Base-by-base conservation (phyloP, 2,797 vertebrate species). In the Pseudochromis fuscus region DNA sequence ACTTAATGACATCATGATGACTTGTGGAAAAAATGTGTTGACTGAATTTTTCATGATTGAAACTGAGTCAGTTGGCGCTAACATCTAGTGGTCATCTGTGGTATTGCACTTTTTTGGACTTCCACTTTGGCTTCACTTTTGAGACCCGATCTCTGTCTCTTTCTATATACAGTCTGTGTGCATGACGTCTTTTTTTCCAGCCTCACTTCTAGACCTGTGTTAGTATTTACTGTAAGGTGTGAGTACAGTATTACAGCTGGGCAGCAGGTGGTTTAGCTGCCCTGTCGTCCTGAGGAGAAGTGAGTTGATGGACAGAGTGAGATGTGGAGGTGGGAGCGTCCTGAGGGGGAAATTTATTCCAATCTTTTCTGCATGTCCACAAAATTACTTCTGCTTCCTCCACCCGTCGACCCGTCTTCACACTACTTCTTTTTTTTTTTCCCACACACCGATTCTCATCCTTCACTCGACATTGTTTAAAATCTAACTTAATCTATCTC, bases 331-430 rank as follows among this genome's bases (percentile, higher is more conserved):
- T 30, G 3, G 55, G 48, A 42, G 37, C 61, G 67, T 69, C 51
- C 63, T 31, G 7, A 63, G 51, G 67, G 52, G 25, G 33, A 63
- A 49, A 52, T 71, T 63, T 56, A 28, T 53, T 53, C 51, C 71
- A 63, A 84, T 85, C 84, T 74, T 38, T 67, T 62, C 69, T 61
- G 28, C 67, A 50, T 59, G 56, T 76, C 71, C 50, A 71, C 65
- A 81, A 27, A 87, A 83, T 86, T 57, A 80, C 75, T 72, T 25
- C 19, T 28, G 68, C 77, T 72, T 79, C 77, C 75, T 77, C 71
- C 65, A 58, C 63, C 61, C 66, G 71, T 71, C 74, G 35, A 28
- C 50, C 59, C 6, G 23, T 9, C 23, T 46, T 31, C 37, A 7
- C 15, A 38, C 25, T 30, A 30, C 38, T 56, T 21, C 24, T 38